phyloP scores from a whole-genome alignment of 2,797 vertebrate genomes.

The Molossus alvarezi region DNA sequence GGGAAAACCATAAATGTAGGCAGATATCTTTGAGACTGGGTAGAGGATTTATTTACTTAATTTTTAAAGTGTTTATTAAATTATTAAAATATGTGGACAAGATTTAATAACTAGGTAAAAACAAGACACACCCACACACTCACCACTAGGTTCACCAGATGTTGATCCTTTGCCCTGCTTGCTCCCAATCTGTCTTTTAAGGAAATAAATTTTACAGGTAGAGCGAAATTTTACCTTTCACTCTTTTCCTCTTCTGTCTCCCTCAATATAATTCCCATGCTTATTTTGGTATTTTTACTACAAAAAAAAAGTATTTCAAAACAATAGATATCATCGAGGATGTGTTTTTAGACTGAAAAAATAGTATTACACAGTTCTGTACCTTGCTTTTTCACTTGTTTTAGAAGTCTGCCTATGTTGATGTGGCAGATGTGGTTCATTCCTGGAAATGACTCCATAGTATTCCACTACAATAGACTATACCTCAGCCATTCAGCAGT shows the following conservation, averaged over 20 bases:
- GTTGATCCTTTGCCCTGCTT: background rate
- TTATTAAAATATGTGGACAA: background rate
- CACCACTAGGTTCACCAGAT: background rate
- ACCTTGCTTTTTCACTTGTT: background rate
- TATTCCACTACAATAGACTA: background rate
- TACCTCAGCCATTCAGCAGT: background rate
- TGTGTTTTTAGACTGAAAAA: background rate
- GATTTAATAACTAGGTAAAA: background rate
- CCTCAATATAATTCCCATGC: background rate
- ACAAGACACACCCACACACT: background rate
- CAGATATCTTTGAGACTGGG: background rate
- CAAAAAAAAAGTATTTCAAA: background rate
- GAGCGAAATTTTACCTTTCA: background rate
- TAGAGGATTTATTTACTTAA: background rate
- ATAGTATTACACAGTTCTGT: background rate
- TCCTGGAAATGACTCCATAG: background rate
- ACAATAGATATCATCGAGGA: background rate
- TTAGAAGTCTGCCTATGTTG: no score
- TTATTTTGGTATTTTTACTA: background rate
- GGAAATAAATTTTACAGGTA: background rate
- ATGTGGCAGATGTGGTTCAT: background rate
- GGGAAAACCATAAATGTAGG: background rate
- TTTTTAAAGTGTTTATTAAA: background rate
- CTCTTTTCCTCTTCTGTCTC: background rate
- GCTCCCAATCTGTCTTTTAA: background rate